Base-by-base conservation (phyloP, 2,113 vertebrate genomes). In the Percina caprodes region DNA sequence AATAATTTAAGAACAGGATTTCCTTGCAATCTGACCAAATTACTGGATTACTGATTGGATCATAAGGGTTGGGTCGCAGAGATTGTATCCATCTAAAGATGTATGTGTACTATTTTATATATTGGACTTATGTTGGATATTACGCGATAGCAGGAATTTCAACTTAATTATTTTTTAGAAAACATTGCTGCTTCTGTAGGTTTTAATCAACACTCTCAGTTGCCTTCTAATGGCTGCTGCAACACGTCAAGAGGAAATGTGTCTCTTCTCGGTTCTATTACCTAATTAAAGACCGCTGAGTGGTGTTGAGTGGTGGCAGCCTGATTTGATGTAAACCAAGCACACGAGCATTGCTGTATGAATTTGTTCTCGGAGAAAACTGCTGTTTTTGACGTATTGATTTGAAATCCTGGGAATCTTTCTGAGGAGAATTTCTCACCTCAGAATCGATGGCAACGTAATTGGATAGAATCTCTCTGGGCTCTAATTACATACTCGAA, bases 351-450 rank as follows among this genome's bases (percentile, higher is more conserved):
- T 42, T 11, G 45, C 66, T 62, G 56, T 80, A 45, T 63, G 80
- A 68, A 84, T 84, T 82, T 49, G 52, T 88, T 92, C 56, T 73
- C 70, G 39, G 80, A 59, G 48, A 72, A 42, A 65, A 8, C 70
- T 46, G 69, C 80, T 48, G n/a, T 86, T 90, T 72, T 83, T 86
- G 85, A 84, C 70, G 58, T 90, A 94, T 95, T 75, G 92, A 94
- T 94, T 90, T 77, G 6, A 82, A 79, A 84, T 87, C 73, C 74
- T 68, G 59, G 69, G 63, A 82, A 87, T 86, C 70, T 84, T 71
- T 85, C 74, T 45, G 33, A 16, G 74, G 82, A 93, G 80, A 79
- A 69, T 85, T 85, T 87, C 76, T 80, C 70, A 62, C 74, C 87
- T 58, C 42, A 0, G 60, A 88, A 92, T 94, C 92, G 56, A 93